Conservation (phyloP, 2,113 vertebrate species). For the Anolis carolinensis region DNA sequence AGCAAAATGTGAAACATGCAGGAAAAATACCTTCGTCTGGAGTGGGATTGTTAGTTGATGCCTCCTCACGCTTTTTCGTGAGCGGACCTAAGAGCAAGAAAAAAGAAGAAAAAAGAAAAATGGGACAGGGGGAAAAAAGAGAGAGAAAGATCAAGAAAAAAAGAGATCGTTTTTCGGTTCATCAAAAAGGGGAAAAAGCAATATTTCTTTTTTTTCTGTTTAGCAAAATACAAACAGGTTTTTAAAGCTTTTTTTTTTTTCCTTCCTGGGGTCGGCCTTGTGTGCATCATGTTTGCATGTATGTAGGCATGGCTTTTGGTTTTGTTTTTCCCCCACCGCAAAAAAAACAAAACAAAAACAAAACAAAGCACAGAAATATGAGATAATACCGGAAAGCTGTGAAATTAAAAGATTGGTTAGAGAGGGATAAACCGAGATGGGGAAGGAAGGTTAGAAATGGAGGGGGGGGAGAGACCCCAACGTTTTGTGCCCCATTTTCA, state of each 20-base stretch:
- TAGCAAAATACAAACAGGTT: constrained; percentile 32
- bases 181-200: constrained; percentile 39
- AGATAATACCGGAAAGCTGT: constrained; percentile 19
- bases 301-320: neutral
- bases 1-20: constrained; percentile 66
- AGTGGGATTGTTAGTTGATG: constrained; percentile 69
- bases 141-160: constrained; percentile 44
- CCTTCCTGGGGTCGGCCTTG: neutral
- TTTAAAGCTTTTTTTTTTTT: neutral
- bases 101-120: constrained; percentile 80
- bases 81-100: constrained; percentile 96
- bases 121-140: constrained; percentile 65
- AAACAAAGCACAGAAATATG: neutral
- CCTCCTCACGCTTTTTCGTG: constrained; percentile 88
- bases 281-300: neutral
- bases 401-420: constrained; percentile 36
- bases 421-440: neutral
- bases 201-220: neutral
- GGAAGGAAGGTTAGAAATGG: neutral
- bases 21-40: constrained; percentile 76
- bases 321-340: neutral
- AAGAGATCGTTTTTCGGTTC: constrained; percentile 33
- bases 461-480: constrained; percentile 13
- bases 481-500: constrained; percentile 15
- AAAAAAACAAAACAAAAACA: neutral